Evolutionary conservation across 1,140 invertebrate genomes (phyloP).

Genomic region (Akabosia matsudoensis): DNA sequence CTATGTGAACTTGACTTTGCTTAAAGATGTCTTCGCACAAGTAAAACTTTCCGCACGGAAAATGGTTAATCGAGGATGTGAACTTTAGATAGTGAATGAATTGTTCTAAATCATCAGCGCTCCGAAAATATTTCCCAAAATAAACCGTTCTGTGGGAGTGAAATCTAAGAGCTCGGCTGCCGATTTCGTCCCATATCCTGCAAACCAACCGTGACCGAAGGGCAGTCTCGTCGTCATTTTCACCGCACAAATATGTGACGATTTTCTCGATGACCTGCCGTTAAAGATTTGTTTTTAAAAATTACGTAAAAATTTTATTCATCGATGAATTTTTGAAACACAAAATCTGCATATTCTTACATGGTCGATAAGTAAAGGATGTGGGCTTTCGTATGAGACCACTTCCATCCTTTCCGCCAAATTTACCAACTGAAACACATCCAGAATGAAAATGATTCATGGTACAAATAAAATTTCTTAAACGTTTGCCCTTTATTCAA

Average conservation of each 20-base stretch:
- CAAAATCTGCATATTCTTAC: too few species aligned
- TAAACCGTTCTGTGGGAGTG: constrained; percentile 4
- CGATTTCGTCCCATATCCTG: constrained; percentile 22
- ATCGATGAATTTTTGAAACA: background rate
- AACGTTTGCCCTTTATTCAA: too few species aligned
- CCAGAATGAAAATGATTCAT: background rate
- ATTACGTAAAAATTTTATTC: background rate
- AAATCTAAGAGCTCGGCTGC: background rate
- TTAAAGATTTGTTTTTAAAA: too few species aligned
- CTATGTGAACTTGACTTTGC: constrained; percentile 5
- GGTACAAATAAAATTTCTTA: too few species aligned
- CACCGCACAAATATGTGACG: background rate
- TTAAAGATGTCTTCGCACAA: constrained; percentile 30
- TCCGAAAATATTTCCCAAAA: constrained; percentile 26
- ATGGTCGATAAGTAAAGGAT: constrained; percentile 31
- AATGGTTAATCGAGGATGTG: background rate
- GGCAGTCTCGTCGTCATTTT: background rate
- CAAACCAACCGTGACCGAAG: constrained; percentile 5
- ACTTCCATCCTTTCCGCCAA: background rate
- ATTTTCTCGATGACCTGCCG: background rate
- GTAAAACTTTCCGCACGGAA: constrained; percentile 13
- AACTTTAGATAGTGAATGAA: constrained; percentile 3
- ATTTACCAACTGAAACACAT: background rate
- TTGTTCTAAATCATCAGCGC: background rate
- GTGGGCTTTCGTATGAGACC: background rate